A percentile compares a stretch with the other conserved stretches of the same genome.
phyloP scores from a whole-genome alignment of 2,797 vertebrate genomes.

The Pangasius sanitwongsei region DNA sequence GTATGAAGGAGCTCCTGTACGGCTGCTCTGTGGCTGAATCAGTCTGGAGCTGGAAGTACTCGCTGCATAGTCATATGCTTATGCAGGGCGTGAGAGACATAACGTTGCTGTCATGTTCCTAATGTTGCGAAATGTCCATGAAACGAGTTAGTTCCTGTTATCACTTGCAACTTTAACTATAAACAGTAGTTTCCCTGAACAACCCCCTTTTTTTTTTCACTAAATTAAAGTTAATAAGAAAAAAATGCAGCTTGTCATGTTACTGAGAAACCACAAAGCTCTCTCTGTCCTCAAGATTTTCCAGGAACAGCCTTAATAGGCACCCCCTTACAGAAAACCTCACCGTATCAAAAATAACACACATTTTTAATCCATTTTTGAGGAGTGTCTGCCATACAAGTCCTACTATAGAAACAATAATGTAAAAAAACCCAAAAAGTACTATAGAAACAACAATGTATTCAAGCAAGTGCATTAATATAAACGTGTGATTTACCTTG shows the following conservation, averaged over 20 bases:
- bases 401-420: neutral
- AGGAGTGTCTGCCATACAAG: neutral
- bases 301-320: conserved; percentile 5
- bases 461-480: too few relatives aligned
- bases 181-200: neutral
- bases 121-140: conserved; percentile 5
- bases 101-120: neutral
- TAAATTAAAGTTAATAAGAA: neutral
- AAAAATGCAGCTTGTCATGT: neutral
- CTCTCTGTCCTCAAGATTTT: conserved; percentile 4
- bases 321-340: neutral
- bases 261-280: neutral
- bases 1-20: neutral
- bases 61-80: neutral
- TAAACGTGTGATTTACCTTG: neutral
- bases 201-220: neutral
- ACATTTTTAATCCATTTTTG: neutral
- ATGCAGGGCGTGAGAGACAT: too few relatives aligned
- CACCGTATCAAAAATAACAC: neutral
- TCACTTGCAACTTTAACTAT: neutral
- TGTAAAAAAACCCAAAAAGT: neutral
- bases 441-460: neutral
- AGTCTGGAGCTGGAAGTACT: too few relatives aligned
- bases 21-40: neutral
- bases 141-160: conserved; percentile 6